Conservation (phyloP, 2,888 invertebrate genomes). For the Noctua comes region DNA sequence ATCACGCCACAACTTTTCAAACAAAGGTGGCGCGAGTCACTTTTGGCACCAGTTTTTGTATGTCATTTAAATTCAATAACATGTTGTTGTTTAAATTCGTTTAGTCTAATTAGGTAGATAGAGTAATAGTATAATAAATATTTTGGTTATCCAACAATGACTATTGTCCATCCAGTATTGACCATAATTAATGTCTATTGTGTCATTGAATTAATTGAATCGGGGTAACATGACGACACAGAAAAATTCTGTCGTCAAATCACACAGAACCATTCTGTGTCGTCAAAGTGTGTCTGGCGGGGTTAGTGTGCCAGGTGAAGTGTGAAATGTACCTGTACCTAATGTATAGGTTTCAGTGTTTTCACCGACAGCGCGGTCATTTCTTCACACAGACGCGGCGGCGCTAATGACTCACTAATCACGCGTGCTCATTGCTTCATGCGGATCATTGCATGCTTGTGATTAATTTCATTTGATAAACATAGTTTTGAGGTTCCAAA, state of each 20-base stretch:
- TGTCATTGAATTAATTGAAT: slow-evolving; percentile 16
- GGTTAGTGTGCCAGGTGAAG: slow-evolving; percentile 48
- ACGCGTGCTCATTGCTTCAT: slow-evolving; percentile 28
- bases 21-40: slow-evolving; percentile 39
- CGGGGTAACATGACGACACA: not conserved
- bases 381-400: slow-evolving; percentile 29
- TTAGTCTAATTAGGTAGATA: not conserved
- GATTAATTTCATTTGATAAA: slow-evolving; percentile 39
- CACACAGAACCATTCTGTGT: slow-evolving; percentile 20
- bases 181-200: not conserved
- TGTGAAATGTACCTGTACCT: slow-evolving; percentile 21
- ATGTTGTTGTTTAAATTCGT: slow-evolving; percentile 15
- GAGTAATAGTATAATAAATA: not conserved
- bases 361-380: slow-evolving; percentile 10
- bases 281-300: slow-evolving; percentile 10
- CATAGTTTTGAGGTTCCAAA: not conserved
- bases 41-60: slow-evolving; percentile 42
- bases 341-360: slow-evolving; percentile 26
- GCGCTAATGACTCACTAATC: slow-evolving; percentile 51
- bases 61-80: not conserved
- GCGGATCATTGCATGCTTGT: slow-evolving; percentile 1
- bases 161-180: too few relatives aligned
- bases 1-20: not conserved
- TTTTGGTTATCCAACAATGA: not conserved
- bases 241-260: not conserved